These are phyloP conservation scores for Stenopsyche tienmushanensis DNA, from an alignment of 1,140 invertebrate genomes.

Conservation along the genomic window DNA sequence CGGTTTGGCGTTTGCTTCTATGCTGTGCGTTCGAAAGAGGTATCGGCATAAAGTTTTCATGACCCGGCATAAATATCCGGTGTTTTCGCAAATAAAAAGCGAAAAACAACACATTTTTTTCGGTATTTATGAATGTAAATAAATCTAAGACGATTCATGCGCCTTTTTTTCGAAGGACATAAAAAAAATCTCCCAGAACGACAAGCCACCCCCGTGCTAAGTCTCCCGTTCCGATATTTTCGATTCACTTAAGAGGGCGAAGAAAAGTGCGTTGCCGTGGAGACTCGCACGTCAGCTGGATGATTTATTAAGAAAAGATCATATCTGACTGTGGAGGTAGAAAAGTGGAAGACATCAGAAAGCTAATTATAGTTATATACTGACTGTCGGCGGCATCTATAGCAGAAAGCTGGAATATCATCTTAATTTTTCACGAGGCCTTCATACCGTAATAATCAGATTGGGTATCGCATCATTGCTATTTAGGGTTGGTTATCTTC, in stretches of 20 bases:
- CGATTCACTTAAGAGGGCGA: not conserved
- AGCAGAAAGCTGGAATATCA: too few species aligned
- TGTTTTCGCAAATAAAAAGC: not conserved
- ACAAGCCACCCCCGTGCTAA: not conserved
- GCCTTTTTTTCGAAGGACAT: too few species aligned
- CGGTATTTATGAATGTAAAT: not conserved
- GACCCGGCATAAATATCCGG: not conserved
- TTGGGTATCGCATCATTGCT: too few species aligned
- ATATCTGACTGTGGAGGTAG: conserved; percentile 8
- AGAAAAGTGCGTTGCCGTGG: not conserved
- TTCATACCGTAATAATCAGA: too few species aligned
- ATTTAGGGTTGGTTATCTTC: too few species aligned
- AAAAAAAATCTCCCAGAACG: too few species aligned
- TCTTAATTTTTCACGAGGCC: too few species aligned
- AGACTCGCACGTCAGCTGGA: conserved; percentile 2
- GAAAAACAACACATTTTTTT: not conserved
- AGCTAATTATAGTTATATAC: not conserved
- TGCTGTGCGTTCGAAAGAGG: not conserved
- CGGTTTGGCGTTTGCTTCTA: too few species aligned
- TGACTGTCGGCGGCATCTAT: too few species aligned
- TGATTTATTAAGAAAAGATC: conserved; percentile 12
- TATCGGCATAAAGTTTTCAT: not conserved
- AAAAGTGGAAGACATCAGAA: conserved; percentile 6
- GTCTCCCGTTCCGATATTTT: not conserved
- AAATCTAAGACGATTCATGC: not conserved